A percentile compares a stretch with the other conserved stretches of the same genome.
Conservation (phyloP, 37 sponge, comb jelly and placozoan genomes). For the Oopsacas minuta region DNA sequence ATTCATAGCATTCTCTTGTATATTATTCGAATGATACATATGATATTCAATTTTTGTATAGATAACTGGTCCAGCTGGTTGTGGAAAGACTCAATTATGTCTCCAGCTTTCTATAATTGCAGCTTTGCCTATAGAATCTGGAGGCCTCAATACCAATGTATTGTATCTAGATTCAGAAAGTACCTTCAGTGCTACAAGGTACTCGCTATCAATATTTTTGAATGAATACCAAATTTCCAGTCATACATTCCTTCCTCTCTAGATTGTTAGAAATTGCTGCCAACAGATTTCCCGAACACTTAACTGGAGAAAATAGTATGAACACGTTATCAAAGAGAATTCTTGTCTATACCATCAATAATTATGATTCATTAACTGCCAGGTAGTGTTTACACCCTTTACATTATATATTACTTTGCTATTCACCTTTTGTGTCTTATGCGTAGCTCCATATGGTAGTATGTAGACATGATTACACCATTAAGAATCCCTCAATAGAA, state of each 20-base stretch:
- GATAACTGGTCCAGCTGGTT: conserved; percentile 61
- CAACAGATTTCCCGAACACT: conserved; percentile 21
- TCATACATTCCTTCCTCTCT: neutral
- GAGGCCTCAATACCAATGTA: conserved; percentile 30
- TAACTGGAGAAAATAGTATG: neutral
- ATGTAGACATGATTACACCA: too few species aligned
- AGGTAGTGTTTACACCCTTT: too few species aligned
- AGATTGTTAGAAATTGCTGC: conserved; percentile 50
- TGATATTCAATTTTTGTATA: neutral
- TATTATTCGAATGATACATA: neutral
- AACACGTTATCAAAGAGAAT: neutral
- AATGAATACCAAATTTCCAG: neutral
- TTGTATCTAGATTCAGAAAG: conserved; percentile 65
- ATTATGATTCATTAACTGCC: neutral
- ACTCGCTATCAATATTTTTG: neutral
- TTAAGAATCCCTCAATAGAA: too few species aligned
- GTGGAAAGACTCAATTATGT: conserved; percentile 77
- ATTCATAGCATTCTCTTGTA: too few species aligned
- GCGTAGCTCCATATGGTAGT: too few species aligned
- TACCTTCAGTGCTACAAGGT: conserved; percentile 55
- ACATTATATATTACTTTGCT: too few species aligned
- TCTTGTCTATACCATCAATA: neutral
- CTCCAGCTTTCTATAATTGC: conserved; percentile 29
- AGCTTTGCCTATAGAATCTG: conserved; percentile 20
- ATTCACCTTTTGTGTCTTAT: too few species aligned